phyloP scores from a whole-genome alignment of 2,113 vertebrate genomes.

The Ptilonorhynchus violaceus region DNA sequence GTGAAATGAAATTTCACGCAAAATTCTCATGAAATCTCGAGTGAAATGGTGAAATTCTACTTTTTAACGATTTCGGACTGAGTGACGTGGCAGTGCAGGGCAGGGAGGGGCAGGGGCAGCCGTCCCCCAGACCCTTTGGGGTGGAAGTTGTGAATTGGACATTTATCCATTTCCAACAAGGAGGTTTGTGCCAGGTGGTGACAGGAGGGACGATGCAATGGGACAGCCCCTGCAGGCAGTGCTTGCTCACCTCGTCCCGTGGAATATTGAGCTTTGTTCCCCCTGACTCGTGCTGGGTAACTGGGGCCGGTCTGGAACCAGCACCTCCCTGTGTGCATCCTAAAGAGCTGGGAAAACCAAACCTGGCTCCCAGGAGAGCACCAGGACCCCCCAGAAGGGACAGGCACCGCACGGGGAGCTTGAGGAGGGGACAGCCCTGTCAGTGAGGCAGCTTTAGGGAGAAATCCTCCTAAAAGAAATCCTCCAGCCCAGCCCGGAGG shows the following conservation, averaged over 20 bases:
- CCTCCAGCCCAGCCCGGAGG: neutral
- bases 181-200: neutral
- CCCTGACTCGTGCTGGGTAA: neutral
- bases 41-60: neutral
- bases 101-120: neutral
- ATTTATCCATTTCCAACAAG: neutral
- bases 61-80: neutral
- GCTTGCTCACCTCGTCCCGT: neutral
- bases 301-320: neutral
- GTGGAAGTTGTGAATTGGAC: neutral
- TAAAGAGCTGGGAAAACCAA: neutral
- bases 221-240: neutral
- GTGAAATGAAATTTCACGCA: neutral
- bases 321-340: neutral
- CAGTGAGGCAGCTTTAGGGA: neutral
- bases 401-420: neutral
- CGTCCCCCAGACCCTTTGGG: neutral
- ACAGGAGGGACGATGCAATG: neutral
- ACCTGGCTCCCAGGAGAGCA: neutral
- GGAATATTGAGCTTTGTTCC: neutral
- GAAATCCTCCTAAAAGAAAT: neutral
- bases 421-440: accelerated
- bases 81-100: neutral
- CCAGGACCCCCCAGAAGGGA: neutral
- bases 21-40: neutral